A percentile compares a stretch with the other conserved stretches of the same genome.
phyloP scores from a whole-genome alignment of 2,113 vertebrate species.

The Corydoras maculifer region DNA sequence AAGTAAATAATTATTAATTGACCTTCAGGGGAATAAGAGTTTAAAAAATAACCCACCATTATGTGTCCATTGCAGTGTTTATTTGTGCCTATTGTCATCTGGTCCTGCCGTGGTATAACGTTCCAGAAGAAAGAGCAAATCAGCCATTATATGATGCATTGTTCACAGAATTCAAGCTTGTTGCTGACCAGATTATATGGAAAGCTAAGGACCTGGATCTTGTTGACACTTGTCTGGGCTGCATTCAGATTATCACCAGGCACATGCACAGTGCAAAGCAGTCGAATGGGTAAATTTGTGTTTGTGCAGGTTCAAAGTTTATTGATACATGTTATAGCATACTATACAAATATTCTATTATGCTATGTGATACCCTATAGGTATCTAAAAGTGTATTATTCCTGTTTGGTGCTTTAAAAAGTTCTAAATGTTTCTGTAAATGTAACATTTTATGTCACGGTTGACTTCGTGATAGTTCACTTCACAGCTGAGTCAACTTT shows the following conservation, averaged over 20 bases:
- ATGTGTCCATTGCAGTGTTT: conserved; percentile 57
- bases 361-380: too few species aligned
- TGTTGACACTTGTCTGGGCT: conserved; percentile 52
- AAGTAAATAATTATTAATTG: background rate
- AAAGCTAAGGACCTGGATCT: conserved; percentile 54
- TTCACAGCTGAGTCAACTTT: too few species aligned
- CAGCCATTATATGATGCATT: conserved; percentile 63
- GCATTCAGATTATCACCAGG: conserved; percentile 59
- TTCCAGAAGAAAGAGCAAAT: conserved; percentile 46
- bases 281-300: conserved; percentile 50
- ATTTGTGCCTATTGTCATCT: conserved; percentile 61
- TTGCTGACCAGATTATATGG: conserved; percentile 54
- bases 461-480: too few species aligned
- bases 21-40: conserved; percentile 5
- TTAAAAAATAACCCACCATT: background rate
- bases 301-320: background rate
- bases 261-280: conserved; percentile 61
- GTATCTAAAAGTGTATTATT: too few species aligned
- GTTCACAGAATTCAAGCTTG: conserved; percentile 53
- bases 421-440: too few species aligned
- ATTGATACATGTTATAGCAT: too few species aligned
- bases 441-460: too few species aligned
- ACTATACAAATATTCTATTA: too few species aligned
- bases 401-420: too few species aligned
- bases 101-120: conserved; percentile 58